Base-by-base conservation (phyloP, 1,140 invertebrate genomes). In the Pseudoatta argentina region DNA sequence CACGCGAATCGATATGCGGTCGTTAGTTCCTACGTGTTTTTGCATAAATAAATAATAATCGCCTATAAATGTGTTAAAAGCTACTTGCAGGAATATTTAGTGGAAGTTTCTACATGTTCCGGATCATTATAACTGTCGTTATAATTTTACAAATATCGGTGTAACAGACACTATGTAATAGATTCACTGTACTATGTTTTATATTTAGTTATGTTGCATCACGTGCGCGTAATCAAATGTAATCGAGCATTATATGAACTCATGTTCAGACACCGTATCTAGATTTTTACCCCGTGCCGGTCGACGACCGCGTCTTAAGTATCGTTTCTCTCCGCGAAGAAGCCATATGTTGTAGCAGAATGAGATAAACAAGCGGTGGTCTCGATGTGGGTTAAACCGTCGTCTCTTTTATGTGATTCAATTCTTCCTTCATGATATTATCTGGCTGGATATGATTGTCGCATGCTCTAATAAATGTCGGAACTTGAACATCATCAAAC, bases 341-440 rank as follows among this genome's bases (percentile, higher is more conserved):
- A 90, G 73, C 88, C 89, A 53, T 89, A 77, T 39, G 81, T 85
- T 64, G 14, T 16, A 59, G 76, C 64, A 83, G 75, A 87, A 89
- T 85, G 67, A 91, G 75, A 83, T 88, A 88, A 89, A 88, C 69
- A 57, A 85, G 44, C 39, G 18, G 24, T 75, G 86, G 44, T 64
- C 64, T 59, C 69, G 24, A 91, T 87, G 76, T 92, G 69, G 90
- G 91, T 92, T 75, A 75, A 63, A 44, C n/a, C 24, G 27, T 27
- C 61, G 73, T 24, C 39, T 24, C 39, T 75, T 18, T 67, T 39
- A 66, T 71, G 21, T 30, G 72, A 90, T 92, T 87, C 86, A 69
- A 92, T 92, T 89, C 90, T 92, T 90, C 75, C 55, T 48, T 0
- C 39, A 5, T 55, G 21, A 87, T 61, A 69, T 57, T 27, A 59